A percentile compares a stretch with the other conserved stretches of the same genome.
These are phyloP conservation scores for Ptilodon capucinus DNA, from an alignment of 2,888 invertebrate species.

Conservation along the genomic window DNA sequence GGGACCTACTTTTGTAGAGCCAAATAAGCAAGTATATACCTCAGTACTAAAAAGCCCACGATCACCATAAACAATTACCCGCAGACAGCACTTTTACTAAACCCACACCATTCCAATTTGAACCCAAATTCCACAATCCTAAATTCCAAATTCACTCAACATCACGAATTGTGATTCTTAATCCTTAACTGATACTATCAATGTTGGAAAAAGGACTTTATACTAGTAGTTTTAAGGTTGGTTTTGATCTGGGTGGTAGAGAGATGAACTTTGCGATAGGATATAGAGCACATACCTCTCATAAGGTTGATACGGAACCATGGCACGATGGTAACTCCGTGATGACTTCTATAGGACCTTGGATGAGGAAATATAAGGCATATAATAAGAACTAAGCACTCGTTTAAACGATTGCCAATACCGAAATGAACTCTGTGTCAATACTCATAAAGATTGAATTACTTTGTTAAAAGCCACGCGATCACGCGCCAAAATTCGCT, in stretches of 20 bases:
- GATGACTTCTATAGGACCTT: background rate
- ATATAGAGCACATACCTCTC: conserved; percentile 43
- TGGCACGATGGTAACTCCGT: conserved; percentile 13
- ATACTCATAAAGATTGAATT: too few species aligned
- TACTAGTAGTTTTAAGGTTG: background rate
- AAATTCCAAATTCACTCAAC: background rate
- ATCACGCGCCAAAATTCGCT: too few species aligned
- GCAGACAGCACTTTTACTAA: conserved; percentile 23
- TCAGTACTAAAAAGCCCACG: conserved; percentile 37
- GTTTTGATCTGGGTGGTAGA: background rate
- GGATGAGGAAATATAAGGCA: background rate
- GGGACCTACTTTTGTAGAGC: too few species aligned
- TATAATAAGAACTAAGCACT: background rate
- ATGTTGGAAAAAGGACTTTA: background rate
- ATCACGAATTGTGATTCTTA: background rate
- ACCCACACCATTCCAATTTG: background rate
- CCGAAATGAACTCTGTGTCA: too few species aligned
- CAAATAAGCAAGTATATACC: conserved; percentile 21
- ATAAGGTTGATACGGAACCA: conserved; percentile 39
- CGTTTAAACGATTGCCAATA: too few species aligned
- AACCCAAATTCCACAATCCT: background rate
- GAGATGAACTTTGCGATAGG: conserved; percentile 38
- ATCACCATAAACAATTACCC: conserved; percentile 33
- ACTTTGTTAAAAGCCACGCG: too few species aligned
- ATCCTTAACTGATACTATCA: background rate